Percentiles rank a stretch among this genome's conserved stretches.
These are phyloP conservation scores for Poecilia picta DNA, from an alignment of 2,797 vertebrate species.

Conservation along the genomic window DNA sequence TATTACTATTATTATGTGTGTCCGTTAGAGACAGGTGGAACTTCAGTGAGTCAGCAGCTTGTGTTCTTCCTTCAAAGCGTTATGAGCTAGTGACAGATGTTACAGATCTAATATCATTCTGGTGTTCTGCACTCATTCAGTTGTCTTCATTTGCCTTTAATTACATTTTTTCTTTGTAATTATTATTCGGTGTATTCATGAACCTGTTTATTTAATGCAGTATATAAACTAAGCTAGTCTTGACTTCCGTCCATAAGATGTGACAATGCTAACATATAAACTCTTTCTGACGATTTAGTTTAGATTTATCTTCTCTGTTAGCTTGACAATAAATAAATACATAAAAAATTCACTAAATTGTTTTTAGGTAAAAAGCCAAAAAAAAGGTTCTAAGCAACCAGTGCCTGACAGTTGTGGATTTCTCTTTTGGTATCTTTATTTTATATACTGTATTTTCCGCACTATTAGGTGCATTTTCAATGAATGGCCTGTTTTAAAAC, in stretches of 20 bases:
- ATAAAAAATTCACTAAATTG: background rate
- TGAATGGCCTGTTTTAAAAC: too few relatives aligned
- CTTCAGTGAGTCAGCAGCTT: background rate
- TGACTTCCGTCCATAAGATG: background rate
- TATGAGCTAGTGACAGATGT: slow-evolving; percentile 2
- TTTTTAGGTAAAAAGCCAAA: background rate
- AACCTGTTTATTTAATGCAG: slow-evolving; percentile 46
- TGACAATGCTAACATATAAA: slow-evolving; percentile 2
- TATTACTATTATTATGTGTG: background rate
- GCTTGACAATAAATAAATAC: too few relatives aligned
- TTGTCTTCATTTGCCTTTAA: background rate
- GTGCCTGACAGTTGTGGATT: background rate
- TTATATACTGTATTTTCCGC: background rate
- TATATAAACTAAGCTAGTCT: background rate
- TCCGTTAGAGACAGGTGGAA: background rate
- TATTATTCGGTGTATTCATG: slow-evolving; percentile 44
- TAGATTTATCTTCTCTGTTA: too few relatives aligned
- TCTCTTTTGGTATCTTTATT: background rate
- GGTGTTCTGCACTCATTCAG: slow-evolving; percentile 28
- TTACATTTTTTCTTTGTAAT: background rate
- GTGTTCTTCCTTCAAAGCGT: background rate
- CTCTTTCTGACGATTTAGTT: background rate
- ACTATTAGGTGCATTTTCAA: too few relatives aligned
- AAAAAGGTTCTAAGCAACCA: background rate
- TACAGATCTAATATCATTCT: slow-evolving; percentile 16